Base-by-base conservation (phyloP, 2,888 invertebrate species). In the Agrochola litura region DNA sequence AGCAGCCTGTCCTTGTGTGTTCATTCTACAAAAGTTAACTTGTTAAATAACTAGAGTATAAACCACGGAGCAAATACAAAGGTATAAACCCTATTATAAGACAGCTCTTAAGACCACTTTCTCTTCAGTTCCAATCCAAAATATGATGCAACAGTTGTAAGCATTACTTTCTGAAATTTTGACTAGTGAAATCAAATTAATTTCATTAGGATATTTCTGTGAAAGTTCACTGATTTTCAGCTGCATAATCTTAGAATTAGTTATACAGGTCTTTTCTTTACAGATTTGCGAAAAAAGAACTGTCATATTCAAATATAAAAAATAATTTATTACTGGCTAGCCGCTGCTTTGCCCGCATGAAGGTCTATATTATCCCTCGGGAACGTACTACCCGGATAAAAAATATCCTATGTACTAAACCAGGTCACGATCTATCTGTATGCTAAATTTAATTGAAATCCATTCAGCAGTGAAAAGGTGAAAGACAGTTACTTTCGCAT, bases 71-170 rank as follows among this genome's bases (percentile, higher is more conserved):
- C n/a, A n/a, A n/a, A n/a, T n/a, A n/a, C n/a, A n/a, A n/a, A n/a
- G n/a, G 54, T 9, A 60, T 30, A 43, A 66, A 41, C 19, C 6
- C 30, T n/a, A 64, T 8, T 63, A 8, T 30, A 19, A 63, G 25
- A 58, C 19, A 25, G 1, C 3, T 30, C 10, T 37, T 37, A 10
- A 43, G 16, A 25, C 52, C 19, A 79, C 81, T 74, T 79, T 74
- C 74, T 72, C 79, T 74, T 6, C 16, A 41, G 10, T 37, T 46
- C 14, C 43, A 72, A 43, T 58, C 8, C 60, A 74, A 56, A 49
- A 49, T 30, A 30, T 81, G 76, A 76, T 67, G 76, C 19, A 66
- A 75, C 19, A 67, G 14, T 49, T 1, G 0, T 10, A 19, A 63
- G 54, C 19, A 49, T 41, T 12, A 63, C 49, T 41, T 56, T 78